Conservation (phyloP, 2,888 invertebrate species). For the Chaetogeoica ovagalla region DNA sequence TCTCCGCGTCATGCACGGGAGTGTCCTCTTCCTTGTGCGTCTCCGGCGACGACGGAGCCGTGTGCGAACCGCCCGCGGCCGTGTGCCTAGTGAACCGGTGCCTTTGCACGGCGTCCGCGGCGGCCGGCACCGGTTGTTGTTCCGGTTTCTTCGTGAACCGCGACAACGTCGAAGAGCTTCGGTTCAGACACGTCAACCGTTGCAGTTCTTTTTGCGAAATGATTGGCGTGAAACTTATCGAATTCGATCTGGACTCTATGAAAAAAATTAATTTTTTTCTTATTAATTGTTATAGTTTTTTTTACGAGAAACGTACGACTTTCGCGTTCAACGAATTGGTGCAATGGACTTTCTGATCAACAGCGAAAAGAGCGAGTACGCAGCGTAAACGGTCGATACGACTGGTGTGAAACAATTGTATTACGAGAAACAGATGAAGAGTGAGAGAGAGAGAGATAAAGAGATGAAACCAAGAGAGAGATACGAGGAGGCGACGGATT, state of each 20-base stretch:
- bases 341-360: too few species aligned
- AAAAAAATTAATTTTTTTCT: too few species aligned
- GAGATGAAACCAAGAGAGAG: too few species aligned
- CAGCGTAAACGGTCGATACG: too few species aligned
- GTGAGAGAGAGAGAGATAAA: too few species aligned
- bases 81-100: not conserved
- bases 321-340: too few species aligned
- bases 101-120: not conserved
- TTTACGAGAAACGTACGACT: too few species aligned
- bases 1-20: not conserved
- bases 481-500: too few species aligned
- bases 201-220: constrained; percentile 26
- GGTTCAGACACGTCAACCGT: constrained; percentile 24
- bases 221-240: constrained; percentile 33
- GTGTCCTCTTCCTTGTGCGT: constrained; percentile 9
- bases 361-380: too few species aligned
- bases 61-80: not conserved
- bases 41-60: constrained; percentile 18
- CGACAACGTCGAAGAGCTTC: constrained; percentile 37
- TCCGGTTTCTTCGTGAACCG: constrained; percentile 13
- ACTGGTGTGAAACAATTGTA: too few species aligned
- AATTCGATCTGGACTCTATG: constrained; percentile 39
- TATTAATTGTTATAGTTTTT: too few species aligned
- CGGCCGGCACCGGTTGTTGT: not conserved
- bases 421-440: not conserved